phyloP scores from a whole-genome alignment of 1,140 invertebrate genomes.

The Ceratosolen fusciceps region DNA sequence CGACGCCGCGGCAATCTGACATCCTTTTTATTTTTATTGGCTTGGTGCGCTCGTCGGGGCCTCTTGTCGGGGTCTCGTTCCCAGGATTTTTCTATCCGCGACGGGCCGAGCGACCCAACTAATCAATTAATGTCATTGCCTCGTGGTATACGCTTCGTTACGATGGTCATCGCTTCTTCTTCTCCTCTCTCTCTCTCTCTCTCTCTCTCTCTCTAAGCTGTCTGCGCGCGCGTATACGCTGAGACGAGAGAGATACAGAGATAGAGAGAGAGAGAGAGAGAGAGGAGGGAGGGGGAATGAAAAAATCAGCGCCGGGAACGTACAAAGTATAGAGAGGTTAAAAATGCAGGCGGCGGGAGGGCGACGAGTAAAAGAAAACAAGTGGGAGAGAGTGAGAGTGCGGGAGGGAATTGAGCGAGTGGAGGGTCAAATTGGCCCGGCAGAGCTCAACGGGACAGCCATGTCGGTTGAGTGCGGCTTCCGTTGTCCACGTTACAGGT shows the following conservation, averaged over 20 bases:
- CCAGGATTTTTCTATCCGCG: slow-evolving; percentile 72
- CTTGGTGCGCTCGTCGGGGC: slow-evolving; percentile 51
- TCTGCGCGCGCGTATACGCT: neutral
- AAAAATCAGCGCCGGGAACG: neutral
- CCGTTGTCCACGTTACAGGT: slow-evolving; percentile 69
- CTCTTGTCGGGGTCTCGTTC: slow-evolving; percentile 65
- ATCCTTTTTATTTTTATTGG: slow-evolving; percentile 73
- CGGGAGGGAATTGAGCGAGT: slow-evolving; percentile 22
- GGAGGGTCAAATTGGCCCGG: slow-evolving; percentile 58
- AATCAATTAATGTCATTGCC: slow-evolving; percentile 71
- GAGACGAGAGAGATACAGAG: neutral
- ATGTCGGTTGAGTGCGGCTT: slow-evolving; percentile 65
- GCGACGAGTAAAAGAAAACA: slow-evolving; percentile 31
- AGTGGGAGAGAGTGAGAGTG: slow-evolving; percentile 28
- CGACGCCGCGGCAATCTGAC: slow-evolving; percentile 72
- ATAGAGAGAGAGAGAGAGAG: too few relatives aligned
- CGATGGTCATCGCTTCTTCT: slow-evolving; percentile 51
- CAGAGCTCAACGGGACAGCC: slow-evolving; percentile 53
- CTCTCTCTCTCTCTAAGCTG: slow-evolving; percentile 41
- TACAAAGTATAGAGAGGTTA: slow-evolving; percentile 8
- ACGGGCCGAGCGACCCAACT: slow-evolving; percentile 63
- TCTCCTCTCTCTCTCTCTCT: slow-evolving; percentile 45
- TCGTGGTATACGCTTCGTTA: slow-evolving; percentile 59
- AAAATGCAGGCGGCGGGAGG: slow-evolving; percentile 18
- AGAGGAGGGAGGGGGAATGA: neutral